These are phyloP conservation scores for Heteractis magnifica DNA, from an alignment of 92 coral and sea anemone species.

Conservation along the genomic window DNA sequence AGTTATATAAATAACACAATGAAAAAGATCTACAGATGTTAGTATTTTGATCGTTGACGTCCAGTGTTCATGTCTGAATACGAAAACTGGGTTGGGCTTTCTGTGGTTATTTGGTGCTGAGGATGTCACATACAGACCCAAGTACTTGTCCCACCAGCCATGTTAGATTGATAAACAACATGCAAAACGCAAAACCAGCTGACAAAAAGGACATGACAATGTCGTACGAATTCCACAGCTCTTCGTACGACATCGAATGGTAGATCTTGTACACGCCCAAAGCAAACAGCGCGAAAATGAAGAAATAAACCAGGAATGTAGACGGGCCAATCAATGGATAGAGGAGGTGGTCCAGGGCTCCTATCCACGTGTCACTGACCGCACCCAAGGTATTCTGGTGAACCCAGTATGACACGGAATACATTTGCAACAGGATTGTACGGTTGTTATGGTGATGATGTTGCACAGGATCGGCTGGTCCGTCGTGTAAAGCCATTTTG, in stretches of 20 bases:
- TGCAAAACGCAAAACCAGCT: conserved; percentile 48
- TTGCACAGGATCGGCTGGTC: background rate
- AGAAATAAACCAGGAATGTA: background rate
- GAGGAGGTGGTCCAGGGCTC: background rate
- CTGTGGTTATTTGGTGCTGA: conserved; percentile 16
- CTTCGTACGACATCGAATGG: conserved; percentile 30
- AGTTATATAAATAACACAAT: too few species aligned
- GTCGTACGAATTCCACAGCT: conserved; percentile 36
- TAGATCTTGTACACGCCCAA: conserved; percentile 21
- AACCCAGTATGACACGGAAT: background rate
- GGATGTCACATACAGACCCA: conserved; percentile 40
- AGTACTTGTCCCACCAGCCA: conserved; percentile 49
- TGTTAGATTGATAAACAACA: conserved; percentile 32
- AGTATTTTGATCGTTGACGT: too few species aligned
- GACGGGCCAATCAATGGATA: background rate
- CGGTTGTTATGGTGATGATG: background rate
- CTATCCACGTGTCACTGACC: conserved; percentile 4
- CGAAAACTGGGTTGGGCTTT: background rate
- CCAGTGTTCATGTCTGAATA: too few species aligned
- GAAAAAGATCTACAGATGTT: too few species aligned
- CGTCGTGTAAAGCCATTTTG: background rate
- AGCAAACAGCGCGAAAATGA: conserved; percentile 19
- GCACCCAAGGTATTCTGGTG: background rate
- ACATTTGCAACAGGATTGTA: background rate
- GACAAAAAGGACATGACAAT: conserved; percentile 47